Evolutionary conservation across 2,113 vertebrate genomes (phyloP).

Genomic region (Tichodroma muraria): DNA sequence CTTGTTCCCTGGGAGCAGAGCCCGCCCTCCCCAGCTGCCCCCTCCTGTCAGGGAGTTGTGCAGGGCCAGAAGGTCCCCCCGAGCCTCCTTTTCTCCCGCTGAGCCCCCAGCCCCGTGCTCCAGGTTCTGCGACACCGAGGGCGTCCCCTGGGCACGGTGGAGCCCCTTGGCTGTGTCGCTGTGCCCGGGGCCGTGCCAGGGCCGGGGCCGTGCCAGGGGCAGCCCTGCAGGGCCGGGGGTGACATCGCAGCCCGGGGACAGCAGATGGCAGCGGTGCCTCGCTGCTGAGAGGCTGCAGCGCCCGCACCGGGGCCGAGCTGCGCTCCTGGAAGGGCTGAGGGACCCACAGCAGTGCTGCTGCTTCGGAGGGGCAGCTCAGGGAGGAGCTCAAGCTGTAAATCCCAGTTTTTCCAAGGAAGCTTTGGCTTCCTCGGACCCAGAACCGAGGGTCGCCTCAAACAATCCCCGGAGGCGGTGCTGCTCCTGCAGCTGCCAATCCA

Average conservation of each 20-base stretch:
- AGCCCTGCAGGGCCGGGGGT: background rate
- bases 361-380: background rate
- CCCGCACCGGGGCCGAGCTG: background rate
- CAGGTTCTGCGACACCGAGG: background rate
- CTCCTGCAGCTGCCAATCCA: background rate
- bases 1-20: background rate
- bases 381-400: background rate
- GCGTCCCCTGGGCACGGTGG: background rate
- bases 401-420: background rate
- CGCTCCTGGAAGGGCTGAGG: background rate
- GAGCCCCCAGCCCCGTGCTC: background rate
- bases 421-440: background rate
- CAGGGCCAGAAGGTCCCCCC: background rate
- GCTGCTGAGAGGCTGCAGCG: background rate
- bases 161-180: background rate
- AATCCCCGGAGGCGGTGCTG: background rate
- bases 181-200: background rate
- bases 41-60: background rate
- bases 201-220: background rate
- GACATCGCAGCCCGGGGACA: background rate
- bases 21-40: accelerated
- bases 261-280: background rate
- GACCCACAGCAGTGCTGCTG: accelerated
- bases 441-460: background rate
- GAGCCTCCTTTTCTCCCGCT: background rate